Percentiles rank a stretch among this genome's conserved stretches.
phyloP scores from a whole-genome alignment of 2,888 invertebrate species.

The Eudasyphora cyanicolor region DNA sequence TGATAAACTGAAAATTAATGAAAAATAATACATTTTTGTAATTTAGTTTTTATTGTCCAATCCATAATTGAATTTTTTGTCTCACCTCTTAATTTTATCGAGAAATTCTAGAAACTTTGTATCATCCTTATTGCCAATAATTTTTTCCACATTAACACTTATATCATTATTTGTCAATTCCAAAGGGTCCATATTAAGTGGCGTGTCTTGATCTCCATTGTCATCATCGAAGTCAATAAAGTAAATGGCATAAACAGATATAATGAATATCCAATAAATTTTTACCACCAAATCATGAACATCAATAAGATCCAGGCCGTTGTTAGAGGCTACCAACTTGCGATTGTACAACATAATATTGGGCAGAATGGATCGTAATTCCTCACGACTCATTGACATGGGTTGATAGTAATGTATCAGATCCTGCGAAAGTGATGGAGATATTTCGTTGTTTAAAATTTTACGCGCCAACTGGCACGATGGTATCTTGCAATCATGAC shows the following conservation, averaged over 20 bases:
- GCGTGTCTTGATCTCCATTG: constrained; percentile 41
- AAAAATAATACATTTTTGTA: constrained; percentile 11
- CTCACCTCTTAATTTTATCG: constrained; percentile 72
- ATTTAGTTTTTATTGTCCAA: no score
- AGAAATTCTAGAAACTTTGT: constrained; percentile 77
- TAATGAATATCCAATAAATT: constrained; percentile 79
- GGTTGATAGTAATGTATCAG: constrained; percentile 78
- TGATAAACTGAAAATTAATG: constrained; percentile 70
- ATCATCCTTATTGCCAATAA: constrained; percentile 76
- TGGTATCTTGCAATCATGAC: constrained; percentile 75
- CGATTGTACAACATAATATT: constrained; percentile 78
- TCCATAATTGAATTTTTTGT: background rate
- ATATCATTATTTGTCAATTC: constrained; percentile 77
- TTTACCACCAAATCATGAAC: constrained; percentile 78
- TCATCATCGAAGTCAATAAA: constrained; percentile 75
- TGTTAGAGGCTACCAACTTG: constrained; percentile 75
- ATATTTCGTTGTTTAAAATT: constrained; percentile 78
- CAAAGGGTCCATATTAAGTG: constrained; percentile 73
- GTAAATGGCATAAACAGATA: constrained; percentile 78
- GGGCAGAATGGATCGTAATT: constrained; percentile 76
- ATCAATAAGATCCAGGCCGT: constrained; percentile 74
- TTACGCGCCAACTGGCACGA: constrained; percentile 78
- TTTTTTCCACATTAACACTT: constrained; percentile 72
- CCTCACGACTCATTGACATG: constrained; percentile 75
- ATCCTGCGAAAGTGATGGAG: constrained; percentile 77